Evolutionary conservation across 2,113 vertebrate species (phyloP).

Genomic region (Pelodiscus sinensis): DNA sequence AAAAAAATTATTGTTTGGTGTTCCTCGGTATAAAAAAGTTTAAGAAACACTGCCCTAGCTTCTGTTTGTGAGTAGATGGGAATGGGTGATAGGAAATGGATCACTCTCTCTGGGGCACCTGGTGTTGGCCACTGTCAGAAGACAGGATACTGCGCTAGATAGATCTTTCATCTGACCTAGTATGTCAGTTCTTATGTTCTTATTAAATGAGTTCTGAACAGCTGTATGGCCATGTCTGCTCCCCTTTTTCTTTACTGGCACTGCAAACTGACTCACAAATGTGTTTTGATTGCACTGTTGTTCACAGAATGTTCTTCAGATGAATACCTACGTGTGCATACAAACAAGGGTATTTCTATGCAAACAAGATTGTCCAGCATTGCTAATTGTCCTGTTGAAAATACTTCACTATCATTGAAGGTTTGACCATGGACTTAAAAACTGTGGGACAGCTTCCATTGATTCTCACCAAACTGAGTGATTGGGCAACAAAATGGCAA

Average conservation of each 20-base stretch:
- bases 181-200: no score
- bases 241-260: not conserved
- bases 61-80: no score
- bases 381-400: not conserved
- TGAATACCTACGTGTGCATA: no score
- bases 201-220: not conserved
- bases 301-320: not conserved
- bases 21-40: no score
- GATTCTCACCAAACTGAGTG: not conserved
- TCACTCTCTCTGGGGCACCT: no score
- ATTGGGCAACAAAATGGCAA: no score
- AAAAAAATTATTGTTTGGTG: no score
- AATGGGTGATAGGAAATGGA: no score
- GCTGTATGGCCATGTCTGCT: not conserved
- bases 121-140: no score
- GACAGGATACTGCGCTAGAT: no score
- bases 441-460: not conserved
- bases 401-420: not conserved
- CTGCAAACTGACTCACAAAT: not conserved
- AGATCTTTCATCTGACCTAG: no score
- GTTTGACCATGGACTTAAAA: not conserved
- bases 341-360: not conserved
- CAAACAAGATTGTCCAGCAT: not conserved
- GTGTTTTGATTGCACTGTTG: not conserved
- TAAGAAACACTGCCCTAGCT: no score